phyloP scores from a whole-genome alignment of 2,888 invertebrate species.

The Erebia palarica region DNA sequence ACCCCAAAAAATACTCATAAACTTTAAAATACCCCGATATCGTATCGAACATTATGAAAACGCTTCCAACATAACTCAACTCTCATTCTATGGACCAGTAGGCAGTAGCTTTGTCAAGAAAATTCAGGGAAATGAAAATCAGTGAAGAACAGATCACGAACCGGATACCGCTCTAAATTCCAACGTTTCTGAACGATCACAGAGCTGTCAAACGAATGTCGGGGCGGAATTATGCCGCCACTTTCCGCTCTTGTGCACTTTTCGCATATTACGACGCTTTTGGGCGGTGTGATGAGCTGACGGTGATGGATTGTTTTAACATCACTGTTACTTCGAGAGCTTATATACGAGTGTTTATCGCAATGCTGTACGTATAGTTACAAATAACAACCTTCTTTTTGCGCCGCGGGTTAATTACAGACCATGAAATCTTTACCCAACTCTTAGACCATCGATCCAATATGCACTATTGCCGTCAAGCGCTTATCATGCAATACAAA shows the following conservation, averaged over 20 bases:
- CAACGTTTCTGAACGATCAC: slow-evolving; percentile 19
- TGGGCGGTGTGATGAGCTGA: slow-evolving; percentile 9
- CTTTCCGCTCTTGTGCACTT: slow-evolving; percentile 16
- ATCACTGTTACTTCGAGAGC: too few relatives aligned
- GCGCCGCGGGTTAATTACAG: too few relatives aligned
- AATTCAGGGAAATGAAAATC: slow-evolving; percentile 6
- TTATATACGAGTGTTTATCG: too few relatives aligned
- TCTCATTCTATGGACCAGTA: slow-evolving; percentile 1
- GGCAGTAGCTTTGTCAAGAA: not conserved
- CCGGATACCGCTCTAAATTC: slow-evolving; percentile 1
- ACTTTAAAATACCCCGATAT: not conserved
- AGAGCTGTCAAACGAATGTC: slow-evolving; percentile 26
- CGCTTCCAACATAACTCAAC: not conserved
- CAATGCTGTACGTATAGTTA: too few relatives aligned
- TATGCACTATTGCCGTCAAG: too few relatives aligned
- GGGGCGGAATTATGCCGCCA: slow-evolving; percentile 10
- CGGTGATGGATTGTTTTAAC: not conserved
- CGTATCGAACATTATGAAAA: not conserved
- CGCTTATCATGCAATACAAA: too few relatives aligned
- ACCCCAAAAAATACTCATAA: not conserved
- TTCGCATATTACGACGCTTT: not conserved
- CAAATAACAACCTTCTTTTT: too few relatives aligned
- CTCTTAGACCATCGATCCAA: too few relatives aligned
- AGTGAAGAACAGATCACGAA: not conserved
- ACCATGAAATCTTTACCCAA: too few relatives aligned